A percentile compares a stretch with the other conserved stretches of the same genome.
Conservation (phyloP, 2,113 vertebrate genomes). For the Sialia sialis region DNA sequence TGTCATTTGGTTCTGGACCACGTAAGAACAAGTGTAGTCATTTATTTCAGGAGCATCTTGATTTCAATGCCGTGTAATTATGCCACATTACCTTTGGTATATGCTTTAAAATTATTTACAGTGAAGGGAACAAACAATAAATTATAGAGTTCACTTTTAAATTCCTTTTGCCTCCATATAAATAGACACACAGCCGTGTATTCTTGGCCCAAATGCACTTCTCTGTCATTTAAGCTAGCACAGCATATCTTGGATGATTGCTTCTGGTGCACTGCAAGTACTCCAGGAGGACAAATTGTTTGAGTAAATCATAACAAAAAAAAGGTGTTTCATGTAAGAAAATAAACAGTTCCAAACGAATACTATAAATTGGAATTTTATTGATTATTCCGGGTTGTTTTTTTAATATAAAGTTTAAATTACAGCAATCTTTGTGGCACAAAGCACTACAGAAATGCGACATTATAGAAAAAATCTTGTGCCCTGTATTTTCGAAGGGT, state of each 20-base stretch:
- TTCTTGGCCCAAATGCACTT: neutral
- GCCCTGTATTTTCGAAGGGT: conserved; percentile 19
- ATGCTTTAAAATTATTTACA: neutral
- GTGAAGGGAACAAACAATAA: neutral
- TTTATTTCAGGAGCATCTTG: neutral
- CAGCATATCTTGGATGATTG: neutral
- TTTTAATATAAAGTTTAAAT: conserved; percentile 66
- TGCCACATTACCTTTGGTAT: neutral
- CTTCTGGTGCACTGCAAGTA: neutral
- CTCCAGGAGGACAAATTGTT: neutral
- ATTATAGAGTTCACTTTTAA: neutral
- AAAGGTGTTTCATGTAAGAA: conserved; percentile 35
- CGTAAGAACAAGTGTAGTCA: neutral
- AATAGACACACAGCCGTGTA: neutral
- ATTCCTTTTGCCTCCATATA: neutral
- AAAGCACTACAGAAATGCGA: conserved; percentile 44
- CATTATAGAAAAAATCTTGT: conserved; percentile 40
- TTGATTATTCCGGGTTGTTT: conserved; percentile 22
- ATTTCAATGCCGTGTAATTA: neutral
- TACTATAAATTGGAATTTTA: conserved; percentile 61
- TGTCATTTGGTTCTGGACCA: neutral
- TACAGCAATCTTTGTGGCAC: conserved; percentile 53
- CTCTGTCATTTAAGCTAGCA: neutral
- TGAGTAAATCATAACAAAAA: conserved; percentile 55
- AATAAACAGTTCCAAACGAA: conserved; percentile 57